phyloP scores from a whole-genome alignment of 2,113 vertebrate genomes.

The Nematolebias whitei region DNA sequence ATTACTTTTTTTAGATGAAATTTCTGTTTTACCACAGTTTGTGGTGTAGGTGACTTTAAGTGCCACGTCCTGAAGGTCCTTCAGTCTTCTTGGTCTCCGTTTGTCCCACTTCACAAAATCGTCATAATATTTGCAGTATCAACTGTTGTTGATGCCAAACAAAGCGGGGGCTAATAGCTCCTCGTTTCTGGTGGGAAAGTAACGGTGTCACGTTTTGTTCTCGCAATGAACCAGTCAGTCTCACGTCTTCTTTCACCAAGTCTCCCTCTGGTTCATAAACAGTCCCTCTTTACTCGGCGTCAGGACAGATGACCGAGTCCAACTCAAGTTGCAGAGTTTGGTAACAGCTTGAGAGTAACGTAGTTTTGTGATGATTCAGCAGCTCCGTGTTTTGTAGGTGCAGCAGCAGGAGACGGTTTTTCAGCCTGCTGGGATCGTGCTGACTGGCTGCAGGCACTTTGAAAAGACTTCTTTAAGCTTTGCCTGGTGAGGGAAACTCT shows the following conservation, averaged over 20 bases:
- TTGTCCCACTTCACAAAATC: not conserved
- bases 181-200: constrained; percentile 61
- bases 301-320: constrained; percentile 59
- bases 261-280: constrained; percentile 45
- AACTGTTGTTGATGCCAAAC: constrained; percentile 25
- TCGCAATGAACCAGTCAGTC: constrained; percentile 44
- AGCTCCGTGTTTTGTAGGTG: constrained; percentile 35
- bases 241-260: constrained; percentile 20
- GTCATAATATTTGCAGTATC: constrained; percentile 18
- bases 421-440: constrained; percentile 65
- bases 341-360: constrained; percentile 28
- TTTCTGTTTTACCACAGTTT: not conserved
- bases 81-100: not conserved
- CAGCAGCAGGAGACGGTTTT: constrained; percentile 44
- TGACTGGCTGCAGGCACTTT: constrained; percentile 48
- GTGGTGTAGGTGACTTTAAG: too few species aligned
- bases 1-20: not conserved
- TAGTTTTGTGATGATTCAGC: constrained; percentile 41
- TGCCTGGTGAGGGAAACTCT: constrained; percentile 45
- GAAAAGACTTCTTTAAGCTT: constrained; percentile 60
- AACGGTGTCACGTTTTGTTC: constrained; percentile 48
- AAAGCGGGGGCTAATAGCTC: constrained; percentile 10
- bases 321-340: constrained; percentile 41
- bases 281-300: constrained; percentile 60
- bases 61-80: not conserved